These are phyloP conservation scores for Nerophis ophidion DNA, from an alignment of 2,113 vertebrate genomes.

Conservation along the genomic window DNA sequence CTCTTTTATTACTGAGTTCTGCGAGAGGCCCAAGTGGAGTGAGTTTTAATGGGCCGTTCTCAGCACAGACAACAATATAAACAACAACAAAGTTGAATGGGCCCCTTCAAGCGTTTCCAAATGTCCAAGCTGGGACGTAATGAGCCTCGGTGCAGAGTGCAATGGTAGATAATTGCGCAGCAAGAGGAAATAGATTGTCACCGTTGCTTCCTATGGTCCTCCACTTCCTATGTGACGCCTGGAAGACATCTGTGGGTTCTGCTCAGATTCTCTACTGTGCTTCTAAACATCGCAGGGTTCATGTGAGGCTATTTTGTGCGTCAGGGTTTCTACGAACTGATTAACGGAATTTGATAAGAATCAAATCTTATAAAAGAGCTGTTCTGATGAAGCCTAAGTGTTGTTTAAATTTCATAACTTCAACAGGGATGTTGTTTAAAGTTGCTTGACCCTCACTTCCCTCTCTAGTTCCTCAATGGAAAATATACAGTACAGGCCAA, in stretches of 20 bases:
- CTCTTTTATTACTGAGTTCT: too few species aligned
- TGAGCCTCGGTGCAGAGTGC: slow-evolving; percentile 49
- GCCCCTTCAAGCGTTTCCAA: slow-evolving; percentile 62
- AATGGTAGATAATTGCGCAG: slow-evolving; percentile 55
- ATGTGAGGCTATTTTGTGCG: not conserved
- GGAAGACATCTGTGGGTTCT: slow-evolving; percentile 19
- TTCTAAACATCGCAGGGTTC: not conserved
- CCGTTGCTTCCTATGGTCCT: slow-evolving; percentile 54
- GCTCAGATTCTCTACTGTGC: not conserved
- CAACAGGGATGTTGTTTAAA: slow-evolving; percentile 42
- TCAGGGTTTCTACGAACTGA: not conserved
- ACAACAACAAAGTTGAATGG: slow-evolving; percentile 58
- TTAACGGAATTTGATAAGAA: too few species aligned
- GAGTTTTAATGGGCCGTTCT: slow-evolving; percentile 39
- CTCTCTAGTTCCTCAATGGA: slow-evolving; percentile 13
- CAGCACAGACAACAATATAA: slow-evolving; percentile 53
- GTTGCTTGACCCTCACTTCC: slow-evolving; percentile 5
- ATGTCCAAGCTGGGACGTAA: slow-evolving; percentile 60
- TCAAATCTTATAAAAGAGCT: slow-evolving; percentile 1
- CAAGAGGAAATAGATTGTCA: slow-evolving; percentile 62
- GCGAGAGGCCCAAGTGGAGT: not conserved
- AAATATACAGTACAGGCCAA: too few species aligned
- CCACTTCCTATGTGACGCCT: slow-evolving; percentile 31
- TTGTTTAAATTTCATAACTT: slow-evolving; percentile 52
- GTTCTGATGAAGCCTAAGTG: slow-evolving; percentile 28